Base-by-base conservation (phyloP, 2,797 vertebrate species). In the Benthosema pterotum region DNA sequence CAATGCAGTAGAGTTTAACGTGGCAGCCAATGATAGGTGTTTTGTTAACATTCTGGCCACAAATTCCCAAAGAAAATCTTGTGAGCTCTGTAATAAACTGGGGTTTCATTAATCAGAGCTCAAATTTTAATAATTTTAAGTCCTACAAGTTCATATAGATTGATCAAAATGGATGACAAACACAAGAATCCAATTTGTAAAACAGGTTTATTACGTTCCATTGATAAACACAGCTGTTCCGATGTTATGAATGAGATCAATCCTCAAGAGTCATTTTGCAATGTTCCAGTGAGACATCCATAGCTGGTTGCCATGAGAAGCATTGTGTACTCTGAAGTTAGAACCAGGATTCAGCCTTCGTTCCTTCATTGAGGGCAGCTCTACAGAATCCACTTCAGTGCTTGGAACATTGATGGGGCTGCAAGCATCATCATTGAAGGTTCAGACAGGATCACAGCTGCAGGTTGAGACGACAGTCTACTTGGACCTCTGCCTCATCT, bases 401-500 rank as follows among this genome's bases (percentile, higher is more conserved):
- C 49, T 18, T 46, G 28, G 32, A 19, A 19, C 22, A 48, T 15
- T 25, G 42, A 42, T 25, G 63, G 63, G 42, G 47, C 32, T 12
- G 22, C 4, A 32, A n/a, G 42, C 0, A 9, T 59, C 78, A 32
- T 42, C 63, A 18, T 71, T 47, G 67, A 46, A 51, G 52, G 81
- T 61, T 52, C 55, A 0, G 52, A 87, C 38, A 3, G 80, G 67
- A 65, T 52, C 60, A 72, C 87, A 88, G 88, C 88, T 78, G 78
- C 58, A 43, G 15, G 52, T 75, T 32, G 68, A 47, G 51, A 38
- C 74, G 67, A 25, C 5, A 25, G 76, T 80, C 91, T 94, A 97
- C 92, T 97, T 97, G 52, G 96, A 97, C 94, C 96, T 96, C 89
- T 97, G 96, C 92, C 96, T 95, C 96, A 98, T 98, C 96, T 97